phyloP scores from a whole-genome alignment of 53 echinoderm and acorn worm genomes.

The Actinopyga echinites region DNA sequence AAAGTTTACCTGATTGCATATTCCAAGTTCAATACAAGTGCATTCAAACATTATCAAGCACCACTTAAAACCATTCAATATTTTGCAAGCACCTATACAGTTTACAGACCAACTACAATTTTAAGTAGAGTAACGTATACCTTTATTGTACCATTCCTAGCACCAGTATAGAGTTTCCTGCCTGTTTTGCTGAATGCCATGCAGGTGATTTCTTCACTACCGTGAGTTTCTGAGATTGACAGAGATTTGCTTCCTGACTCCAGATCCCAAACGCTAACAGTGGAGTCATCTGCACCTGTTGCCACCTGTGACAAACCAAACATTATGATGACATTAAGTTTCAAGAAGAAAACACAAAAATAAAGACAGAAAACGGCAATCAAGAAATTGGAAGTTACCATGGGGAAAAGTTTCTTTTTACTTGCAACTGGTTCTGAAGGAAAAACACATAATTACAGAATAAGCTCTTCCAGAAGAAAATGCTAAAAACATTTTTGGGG shows the following conservation, averaged over 20 bases:
- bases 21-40: too few relatives aligned
- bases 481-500: too few relatives aligned
- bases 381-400: too few relatives aligned
- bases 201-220: conserved; percentile 91
- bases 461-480: too few relatives aligned
- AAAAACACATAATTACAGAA: too few relatives aligned
- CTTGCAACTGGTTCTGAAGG: too few relatives aligned
- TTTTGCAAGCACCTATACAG: too few relatives aligned
- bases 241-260: conserved; percentile 86
- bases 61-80: too few relatives aligned
- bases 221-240: conserved; percentile 86
- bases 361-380: not conserved
- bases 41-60: too few relatives aligned
- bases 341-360: not conserved
- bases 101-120: too few relatives aligned
- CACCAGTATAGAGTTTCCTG: conserved; percentile 83
- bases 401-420: too few relatives aligned
- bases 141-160: conserved; percentile 95
- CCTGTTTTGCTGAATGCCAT: conserved; percentile 83
- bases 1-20: too few relatives aligned
- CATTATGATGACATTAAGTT: not conserved
- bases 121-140: conserved; percentile 37
- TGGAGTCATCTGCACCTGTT: conserved; percentile 92
- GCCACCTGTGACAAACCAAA: conserved; percentile 56
- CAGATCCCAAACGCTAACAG: conserved; percentile 87